phyloP scores from a whole-genome alignment of 2,797 vertebrate species.

The Notoglanidium macrostoma region DNA sequence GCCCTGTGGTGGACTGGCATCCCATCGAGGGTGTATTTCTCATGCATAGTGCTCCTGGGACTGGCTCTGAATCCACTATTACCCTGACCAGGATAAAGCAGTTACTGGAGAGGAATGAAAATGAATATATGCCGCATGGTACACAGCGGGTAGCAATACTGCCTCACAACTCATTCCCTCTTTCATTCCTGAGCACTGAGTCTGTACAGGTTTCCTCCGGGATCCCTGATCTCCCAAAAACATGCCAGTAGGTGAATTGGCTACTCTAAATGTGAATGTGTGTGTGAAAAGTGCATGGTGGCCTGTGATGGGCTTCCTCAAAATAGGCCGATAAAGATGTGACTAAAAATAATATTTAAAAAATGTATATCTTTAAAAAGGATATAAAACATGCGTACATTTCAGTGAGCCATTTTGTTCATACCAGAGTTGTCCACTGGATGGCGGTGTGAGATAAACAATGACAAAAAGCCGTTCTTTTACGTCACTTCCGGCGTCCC shows the following conservation, averaged over 20 bases:
- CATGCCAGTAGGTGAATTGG: neutral
- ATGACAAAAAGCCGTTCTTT: neutral
- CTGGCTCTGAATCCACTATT: neutral
- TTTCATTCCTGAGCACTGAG: neutral
- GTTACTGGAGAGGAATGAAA: neutral
- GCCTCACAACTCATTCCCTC: neutral
- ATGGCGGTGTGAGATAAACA: constrained; percentile 2
- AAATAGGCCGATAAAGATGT: too few relatives aligned
- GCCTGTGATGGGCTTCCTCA: neutral
- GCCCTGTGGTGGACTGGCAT: neutral
- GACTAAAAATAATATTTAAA: too few relatives aligned
- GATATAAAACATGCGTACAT: neutral
- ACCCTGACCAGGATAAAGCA: neutral
- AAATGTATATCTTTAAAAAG: neutral
- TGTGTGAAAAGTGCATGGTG: neutral
- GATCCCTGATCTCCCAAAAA: neutral
- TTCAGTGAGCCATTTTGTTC: neutral
- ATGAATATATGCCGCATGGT: neutral
- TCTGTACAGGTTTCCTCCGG: neutral
- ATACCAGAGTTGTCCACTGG: neutral
- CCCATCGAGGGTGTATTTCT: neutral
- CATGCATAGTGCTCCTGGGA: neutral
- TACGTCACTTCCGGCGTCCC: constrained; percentile 24
- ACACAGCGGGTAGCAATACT: too few relatives aligned
- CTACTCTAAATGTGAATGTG: neutral